phyloP scores from a whole-genome alignment of 1,140 invertebrate genomes.

The Apocrypta bakeri region DNA sequence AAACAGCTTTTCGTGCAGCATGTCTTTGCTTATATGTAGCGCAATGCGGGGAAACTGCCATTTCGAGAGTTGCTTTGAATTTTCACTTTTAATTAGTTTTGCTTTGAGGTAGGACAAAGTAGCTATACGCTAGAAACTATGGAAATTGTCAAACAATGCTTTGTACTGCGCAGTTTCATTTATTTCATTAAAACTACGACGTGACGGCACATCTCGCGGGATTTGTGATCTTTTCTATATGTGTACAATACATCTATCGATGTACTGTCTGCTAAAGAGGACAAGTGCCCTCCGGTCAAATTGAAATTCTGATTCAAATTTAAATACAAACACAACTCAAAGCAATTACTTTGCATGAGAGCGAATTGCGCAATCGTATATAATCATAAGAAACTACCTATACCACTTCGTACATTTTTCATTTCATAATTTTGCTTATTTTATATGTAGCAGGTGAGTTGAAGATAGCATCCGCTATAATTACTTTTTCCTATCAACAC shows the following conservation, averaged over 20 bases:
- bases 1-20: not conserved
- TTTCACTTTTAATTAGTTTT: not conserved
- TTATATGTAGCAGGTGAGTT: not conserved
- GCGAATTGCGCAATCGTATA: too few relatives aligned
- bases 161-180: not conserved
- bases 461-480: not conserved
- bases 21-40: too few relatives aligned
- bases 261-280: too few relatives aligned
- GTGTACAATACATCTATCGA: too few relatives aligned
- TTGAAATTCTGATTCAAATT: too few relatives aligned
- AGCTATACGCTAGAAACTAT: not conserved
- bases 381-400: too few relatives aligned
- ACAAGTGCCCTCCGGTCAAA: too few relatives aligned
- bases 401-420: too few relatives aligned
- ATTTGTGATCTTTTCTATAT: too few relatives aligned
- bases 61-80: not conserved
- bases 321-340: too few relatives aligned
- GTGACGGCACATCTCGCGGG: too few relatives aligned
- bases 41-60: not conserved
- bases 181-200: not conserved
- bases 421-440: not conserved
- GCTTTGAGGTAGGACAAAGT: not conserved
- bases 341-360: too few relatives aligned
- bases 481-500: not conserved
- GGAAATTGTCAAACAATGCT: not conserved